phyloP scores from a whole-genome alignment of 53 echinoderm and acorn worm species.

The Paelopatides confundens region DNA sequence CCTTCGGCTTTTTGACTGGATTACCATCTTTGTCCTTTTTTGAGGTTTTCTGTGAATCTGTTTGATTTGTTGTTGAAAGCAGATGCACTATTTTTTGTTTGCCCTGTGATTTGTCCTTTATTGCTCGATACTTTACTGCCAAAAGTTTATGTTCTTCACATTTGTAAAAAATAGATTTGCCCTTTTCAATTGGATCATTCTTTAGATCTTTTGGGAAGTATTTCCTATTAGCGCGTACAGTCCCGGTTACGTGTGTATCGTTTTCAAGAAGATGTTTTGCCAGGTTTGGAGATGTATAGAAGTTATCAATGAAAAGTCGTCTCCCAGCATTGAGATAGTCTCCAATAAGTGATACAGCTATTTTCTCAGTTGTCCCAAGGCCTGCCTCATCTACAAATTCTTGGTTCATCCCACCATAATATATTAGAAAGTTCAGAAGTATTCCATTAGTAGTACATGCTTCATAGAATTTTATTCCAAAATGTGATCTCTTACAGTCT shows the following conservation, averaged over 20 bases:
- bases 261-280: background rate
- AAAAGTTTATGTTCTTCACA: background rate
- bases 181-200: background rate
- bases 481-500: background rate
- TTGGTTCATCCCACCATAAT: background rate
- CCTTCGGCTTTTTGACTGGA: background rate
- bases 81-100: background rate
- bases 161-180: constrained; percentile 13
- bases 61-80: background rate
- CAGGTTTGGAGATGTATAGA: background rate
- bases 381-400: background rate
- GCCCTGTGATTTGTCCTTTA: background rate
- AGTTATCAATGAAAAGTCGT: background rate
- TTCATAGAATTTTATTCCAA: constrained; percentile 7
- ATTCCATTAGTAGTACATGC: background rate
- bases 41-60: background rate
- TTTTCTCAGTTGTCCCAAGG: background rate
- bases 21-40: background rate
- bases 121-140: background rate
- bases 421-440: background rate
- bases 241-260: background rate
- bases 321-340: background rate
- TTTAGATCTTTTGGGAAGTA: background rate
- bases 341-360: background rate
- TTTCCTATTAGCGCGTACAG: background rate